Base-by-base conservation (phyloP, 2,797 vertebrate genomes). In the Harpagifer antarcticus region DNA sequence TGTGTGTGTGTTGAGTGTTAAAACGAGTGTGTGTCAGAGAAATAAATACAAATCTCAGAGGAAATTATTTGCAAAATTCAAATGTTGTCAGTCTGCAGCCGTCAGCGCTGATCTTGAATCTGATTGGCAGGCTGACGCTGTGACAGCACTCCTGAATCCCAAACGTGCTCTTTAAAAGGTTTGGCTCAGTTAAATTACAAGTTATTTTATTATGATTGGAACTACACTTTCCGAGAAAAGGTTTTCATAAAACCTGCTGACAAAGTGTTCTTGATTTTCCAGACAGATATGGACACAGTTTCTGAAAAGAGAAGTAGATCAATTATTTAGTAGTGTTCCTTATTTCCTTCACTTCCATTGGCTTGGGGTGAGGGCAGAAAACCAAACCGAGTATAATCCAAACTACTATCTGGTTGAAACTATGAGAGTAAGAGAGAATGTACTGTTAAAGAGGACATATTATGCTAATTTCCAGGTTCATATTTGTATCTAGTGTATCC, bases 31-130 rank as follows among this genome's bases (percentile, higher is more conserved):
- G 9, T 15, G 44, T 14, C 4, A 19, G 48, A 20, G 48, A 19
- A 20, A 14, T 50, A 13, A 12, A 23, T 57, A 17, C 44, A 48
- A 49, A 48, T 17, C 44, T 68, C 31, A 13, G 15, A 42, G 47
- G 67, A 50, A 68, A 23, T 42, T 1, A 48, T 69, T 69, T 69
- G 45, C 45, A 42, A 42, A 17, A 69, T 69, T 58, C 45, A 69
- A 59, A 68, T 40, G 14, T 20, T 11, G 23, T 62, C 19, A 23
- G 33, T 47, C 17, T 33, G 52, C 52, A 67, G 52, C 53, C 6
- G 42, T 19, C 42, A 10, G 27, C 47, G 3, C 20, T 55, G 4
- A 27, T 27, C 27, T 27, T 27, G 40, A 33, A 15, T 15, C 50
- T 44, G 50, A 54, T 52, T 52, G 63, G 7, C 5, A 0, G 45